Evolutionary conservation across 2,797 vertebrate genomes (phyloP).

Genomic region (Malacoctenus gilli): DNA sequence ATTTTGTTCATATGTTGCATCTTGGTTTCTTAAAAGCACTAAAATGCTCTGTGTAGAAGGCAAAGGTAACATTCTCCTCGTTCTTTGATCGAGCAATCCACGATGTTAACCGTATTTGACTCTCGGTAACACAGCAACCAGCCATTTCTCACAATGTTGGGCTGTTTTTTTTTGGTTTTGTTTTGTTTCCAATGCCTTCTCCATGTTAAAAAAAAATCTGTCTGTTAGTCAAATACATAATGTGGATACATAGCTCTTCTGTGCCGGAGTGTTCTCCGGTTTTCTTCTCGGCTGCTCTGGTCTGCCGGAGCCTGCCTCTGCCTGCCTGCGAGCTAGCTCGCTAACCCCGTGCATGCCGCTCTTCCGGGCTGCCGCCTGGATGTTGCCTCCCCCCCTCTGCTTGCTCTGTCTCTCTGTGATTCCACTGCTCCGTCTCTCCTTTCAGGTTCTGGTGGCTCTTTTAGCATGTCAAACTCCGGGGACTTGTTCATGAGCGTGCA

Average conservation of each 20-base stretch:
- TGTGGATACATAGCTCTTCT: conserved; percentile 14
- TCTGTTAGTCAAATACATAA: conserved; percentile 4
- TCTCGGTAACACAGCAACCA: background rate
- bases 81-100: too few relatives aligned
- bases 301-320: conserved; percentile 57
- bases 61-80: too few relatives aligned
- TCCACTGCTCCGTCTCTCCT: conserved; percentile 90
- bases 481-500: conserved; percentile 99
- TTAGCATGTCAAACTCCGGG: conserved; percentile 99
- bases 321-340: conserved; percentile 82
- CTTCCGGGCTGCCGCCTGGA: conserved; percentile 33
- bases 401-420: conserved; percentile 82
- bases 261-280: conserved; percentile 20
- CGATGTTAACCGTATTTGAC: too few relatives aligned
- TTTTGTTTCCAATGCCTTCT: background rate
- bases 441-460: conserved; percentile 99
- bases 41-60: background rate
- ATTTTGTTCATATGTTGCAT: background rate
- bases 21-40: too few relatives aligned
- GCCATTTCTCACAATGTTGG: background rate
- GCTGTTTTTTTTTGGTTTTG: too few relatives aligned
- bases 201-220: background rate
- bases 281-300: conserved; percentile 31
- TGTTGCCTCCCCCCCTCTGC: conserved; percentile 40
- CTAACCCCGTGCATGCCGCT: conserved; percentile 79